Evolutionary conservation across 2,113 vertebrate species (phyloP), one percentile per base, ranked within the genome.

Genomic region (Copsychus sechellarum): DNA sequence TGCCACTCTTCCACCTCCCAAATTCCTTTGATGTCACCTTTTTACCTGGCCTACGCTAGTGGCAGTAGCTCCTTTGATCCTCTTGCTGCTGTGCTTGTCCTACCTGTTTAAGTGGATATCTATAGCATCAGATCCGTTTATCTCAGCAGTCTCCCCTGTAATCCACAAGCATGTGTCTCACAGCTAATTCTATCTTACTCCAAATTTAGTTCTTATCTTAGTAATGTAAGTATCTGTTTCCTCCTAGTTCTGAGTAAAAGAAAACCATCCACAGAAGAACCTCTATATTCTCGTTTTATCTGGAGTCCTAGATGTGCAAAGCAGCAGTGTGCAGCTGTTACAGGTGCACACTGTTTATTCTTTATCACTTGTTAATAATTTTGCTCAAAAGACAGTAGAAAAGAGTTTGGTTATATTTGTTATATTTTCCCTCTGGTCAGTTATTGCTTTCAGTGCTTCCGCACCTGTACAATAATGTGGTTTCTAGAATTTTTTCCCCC

Each of bases 181-280:
- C 53, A 60, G 83, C 40, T 93, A 93, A 95, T 79, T 86, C 88
- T 93, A 5, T 74, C 57, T 86, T 96, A 88, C 61, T 97, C 92
- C 53, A 92, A 74, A 90, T 90, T 88, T 71, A 53, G 43, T 67
- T 88, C 94, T 93, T 86, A 72, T 62, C 88, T 84, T 79, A 62
- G 65, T 47, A 60, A 84, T 85, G 53, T 71, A 88, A 92, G 70
- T 33, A 84, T 28, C 80, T 86, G 5, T 83, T 93, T 31, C 88
- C 51, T 71, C 45, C 53, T 90, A 58, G 43, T 45, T 83, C 80
- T 36, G 51, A 66, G 72, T 86, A 78, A 88, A 86, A 81, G n/a
- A 74, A 92, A 88, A 88, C 36, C 36, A 76, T 45, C 12, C 34
- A 26, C 45, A 69, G 50, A 85, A 16, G 48, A 82, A 60, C 25